Conservation (phyloP, 1,140 invertebrate genomes). For the Onthophagus taurus region DNA sequence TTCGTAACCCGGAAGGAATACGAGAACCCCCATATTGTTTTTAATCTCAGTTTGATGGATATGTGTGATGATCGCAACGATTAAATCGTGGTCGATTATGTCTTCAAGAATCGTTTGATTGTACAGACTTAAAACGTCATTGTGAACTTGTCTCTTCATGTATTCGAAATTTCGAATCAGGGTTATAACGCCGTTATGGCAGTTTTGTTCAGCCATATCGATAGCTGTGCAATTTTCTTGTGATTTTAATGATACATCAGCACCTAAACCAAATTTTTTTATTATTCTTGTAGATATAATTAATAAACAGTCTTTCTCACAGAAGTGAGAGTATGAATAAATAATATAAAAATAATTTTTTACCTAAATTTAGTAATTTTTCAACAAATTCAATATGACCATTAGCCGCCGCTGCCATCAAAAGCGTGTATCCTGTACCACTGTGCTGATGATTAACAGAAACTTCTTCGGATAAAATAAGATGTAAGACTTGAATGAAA, state of each 20-base stretch:
- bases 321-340: background rate
- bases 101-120: constrained; percentile 26
- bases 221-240: constrained; percentile 2
- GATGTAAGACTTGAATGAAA: constrained; percentile 55
- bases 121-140: constrained; percentile 6
- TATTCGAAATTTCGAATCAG: too few species aligned
- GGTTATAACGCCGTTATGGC: too few species aligned
- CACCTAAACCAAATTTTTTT: too few species aligned
- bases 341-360: background rate
- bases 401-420: constrained; percentile 61
- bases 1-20: constrained; percentile 92
- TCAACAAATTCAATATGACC: constrained; percentile 53
- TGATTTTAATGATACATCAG: constrained; percentile 11
- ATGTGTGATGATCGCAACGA: constrained; percentile 52
- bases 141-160: too few species aligned
- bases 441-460: constrained; percentile 57
- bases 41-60: constrained; percentile 50
- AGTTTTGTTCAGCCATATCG: too few species aligned
- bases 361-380: constrained; percentile 51
- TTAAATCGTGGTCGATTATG: constrained; percentile 58
- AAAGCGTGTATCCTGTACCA: constrained; percentile 52
- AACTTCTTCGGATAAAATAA: constrained; percentile 57
- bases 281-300: too few species aligned
- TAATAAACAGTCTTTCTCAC: background rate
- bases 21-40: constrained; percentile 64